Evolutionary conservation across 2,113 vertebrate genomes (phyloP).

Genomic region (Megaceryle torquata): DNA sequence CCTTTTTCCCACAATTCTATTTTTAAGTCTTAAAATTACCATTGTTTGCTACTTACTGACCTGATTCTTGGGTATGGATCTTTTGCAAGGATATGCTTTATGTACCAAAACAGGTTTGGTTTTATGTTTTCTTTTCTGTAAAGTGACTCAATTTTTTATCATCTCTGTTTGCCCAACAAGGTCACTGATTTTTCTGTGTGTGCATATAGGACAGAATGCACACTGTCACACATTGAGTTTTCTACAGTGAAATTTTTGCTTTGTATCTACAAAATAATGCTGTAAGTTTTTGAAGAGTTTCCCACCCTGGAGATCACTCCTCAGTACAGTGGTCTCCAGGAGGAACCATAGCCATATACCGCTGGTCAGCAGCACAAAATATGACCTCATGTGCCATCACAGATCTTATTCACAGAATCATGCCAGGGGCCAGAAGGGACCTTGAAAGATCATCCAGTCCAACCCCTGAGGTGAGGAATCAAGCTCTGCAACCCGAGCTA

Average conservation of each 20-base stretch:
- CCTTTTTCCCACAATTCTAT: background rate
- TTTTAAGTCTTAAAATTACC: conserved; percentile 8
- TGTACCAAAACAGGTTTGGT: background rate
- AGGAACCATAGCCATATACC: background rate
- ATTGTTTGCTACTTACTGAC: background rate
- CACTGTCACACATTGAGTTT: fast-evolving
- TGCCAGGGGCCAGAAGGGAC: no score
- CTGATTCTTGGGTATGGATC: background rate
- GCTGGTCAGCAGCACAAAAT: background rate
- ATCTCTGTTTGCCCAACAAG: background rate
- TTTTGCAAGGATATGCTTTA: background rate
- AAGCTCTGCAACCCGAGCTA: no score
- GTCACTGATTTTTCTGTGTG: background rate
- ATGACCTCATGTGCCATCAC: fast-evolving
- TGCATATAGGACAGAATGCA: background rate
- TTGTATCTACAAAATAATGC: background rate
- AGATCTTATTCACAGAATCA: background rate
- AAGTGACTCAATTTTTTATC: background rate
- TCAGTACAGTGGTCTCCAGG: no score
- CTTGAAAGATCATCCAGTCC: no score
- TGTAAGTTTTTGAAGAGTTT: background rate
- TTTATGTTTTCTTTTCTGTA: background rate
- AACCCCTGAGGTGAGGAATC: no score
- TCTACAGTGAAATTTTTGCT: background rate
- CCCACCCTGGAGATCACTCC: background rate